phyloP scores from a whole-genome alignment of 2,797 vertebrate genomes.

The Acrocephalus scirpaceus region DNA sequence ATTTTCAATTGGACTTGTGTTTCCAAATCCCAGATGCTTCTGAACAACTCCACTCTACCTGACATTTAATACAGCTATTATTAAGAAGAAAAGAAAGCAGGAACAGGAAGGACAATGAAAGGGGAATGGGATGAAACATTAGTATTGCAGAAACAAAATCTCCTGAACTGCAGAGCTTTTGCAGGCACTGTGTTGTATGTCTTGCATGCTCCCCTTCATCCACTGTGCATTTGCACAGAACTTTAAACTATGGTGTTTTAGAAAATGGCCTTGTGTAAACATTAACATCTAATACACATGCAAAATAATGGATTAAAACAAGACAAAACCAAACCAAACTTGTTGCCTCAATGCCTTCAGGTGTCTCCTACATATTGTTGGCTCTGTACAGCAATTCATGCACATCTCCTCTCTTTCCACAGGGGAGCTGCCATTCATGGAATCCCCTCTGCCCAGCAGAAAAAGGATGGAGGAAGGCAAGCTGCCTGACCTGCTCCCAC shows the following conservation, averaged over 20 bases:
- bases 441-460: not conserved
- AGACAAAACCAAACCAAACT: not conserved
- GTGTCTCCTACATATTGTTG: not conserved
- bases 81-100: not conserved
- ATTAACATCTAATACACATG: not conserved
- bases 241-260: not conserved
- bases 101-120: conserved; percentile 21
- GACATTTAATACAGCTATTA: not conserved
- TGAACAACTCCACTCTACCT: not conserved
- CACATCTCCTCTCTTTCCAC: not conserved
- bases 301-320: not conserved
- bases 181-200: not conserved
- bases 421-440: not conserved
- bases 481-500: not conserved
- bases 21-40: conserved; percentile 26
- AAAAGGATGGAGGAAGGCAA: not conserved
- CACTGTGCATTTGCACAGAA: not conserved
- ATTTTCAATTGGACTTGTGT: conserved; percentile 28
- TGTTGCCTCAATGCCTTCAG: not conserved
- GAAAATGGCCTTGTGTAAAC: not conserved
- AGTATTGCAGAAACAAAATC: not conserved
- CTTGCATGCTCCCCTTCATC: not conserved
- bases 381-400: not conserved
- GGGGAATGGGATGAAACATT: conserved; percentile 42
- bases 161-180: not conserved